A percentile compares a stretch with the other conserved stretches of the same genome.
Conservation (phyloP, 2,888 invertebrate species). For the Caenorhabditis sp. region DNA sequence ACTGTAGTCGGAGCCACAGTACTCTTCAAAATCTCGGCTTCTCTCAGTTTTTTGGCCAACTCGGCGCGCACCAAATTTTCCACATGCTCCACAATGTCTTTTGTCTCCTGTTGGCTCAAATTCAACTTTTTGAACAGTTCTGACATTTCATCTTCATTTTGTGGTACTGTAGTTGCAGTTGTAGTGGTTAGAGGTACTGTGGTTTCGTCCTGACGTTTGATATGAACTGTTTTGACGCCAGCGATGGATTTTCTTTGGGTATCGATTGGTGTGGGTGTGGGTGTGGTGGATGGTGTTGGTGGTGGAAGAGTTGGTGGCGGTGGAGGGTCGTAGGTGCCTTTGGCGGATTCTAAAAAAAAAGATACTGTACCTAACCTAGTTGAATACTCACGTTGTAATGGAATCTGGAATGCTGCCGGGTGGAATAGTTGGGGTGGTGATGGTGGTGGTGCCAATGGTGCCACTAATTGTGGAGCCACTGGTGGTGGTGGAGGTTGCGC, state of each 20-base stretch:
- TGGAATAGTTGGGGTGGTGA: too few relatives aligned
- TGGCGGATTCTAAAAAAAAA: not conserved
- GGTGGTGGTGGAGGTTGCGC: too few relatives aligned
- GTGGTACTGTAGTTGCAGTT: not conserved
- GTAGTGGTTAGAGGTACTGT: not conserved
- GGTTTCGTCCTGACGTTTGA: not conserved
- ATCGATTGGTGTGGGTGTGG: too few relatives aligned
- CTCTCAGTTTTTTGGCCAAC: slow-evolving; percentile 29
- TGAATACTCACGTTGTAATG: too few relatives aligned
- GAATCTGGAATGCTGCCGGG: too few relatives aligned
- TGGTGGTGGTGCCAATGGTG: too few relatives aligned
- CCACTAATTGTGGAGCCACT: too few relatives aligned
- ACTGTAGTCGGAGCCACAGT: not conserved
- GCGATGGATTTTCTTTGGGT: not conserved
- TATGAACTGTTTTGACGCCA: not conserved
- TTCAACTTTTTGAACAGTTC: slow-evolving; percentile 43
- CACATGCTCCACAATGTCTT: slow-evolving; percentile 40
- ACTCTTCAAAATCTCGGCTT: slow-evolving; percentile 7
- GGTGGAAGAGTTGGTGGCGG: not conserved
- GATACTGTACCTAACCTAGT: too few relatives aligned
- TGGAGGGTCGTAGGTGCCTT: not conserved
- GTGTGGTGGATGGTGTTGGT: too few relatives aligned
- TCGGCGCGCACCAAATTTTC: slow-evolving; percentile 46
- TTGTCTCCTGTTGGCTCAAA: slow-evolving; percentile 39
- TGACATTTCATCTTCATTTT: not conserved